A percentile compares a stretch with the other conserved stretches of the same genome.
Evolutionary conservation across 2,113 vertebrate genomes (phyloP).

Genomic region (Thamnophis sirtalis): DNA sequence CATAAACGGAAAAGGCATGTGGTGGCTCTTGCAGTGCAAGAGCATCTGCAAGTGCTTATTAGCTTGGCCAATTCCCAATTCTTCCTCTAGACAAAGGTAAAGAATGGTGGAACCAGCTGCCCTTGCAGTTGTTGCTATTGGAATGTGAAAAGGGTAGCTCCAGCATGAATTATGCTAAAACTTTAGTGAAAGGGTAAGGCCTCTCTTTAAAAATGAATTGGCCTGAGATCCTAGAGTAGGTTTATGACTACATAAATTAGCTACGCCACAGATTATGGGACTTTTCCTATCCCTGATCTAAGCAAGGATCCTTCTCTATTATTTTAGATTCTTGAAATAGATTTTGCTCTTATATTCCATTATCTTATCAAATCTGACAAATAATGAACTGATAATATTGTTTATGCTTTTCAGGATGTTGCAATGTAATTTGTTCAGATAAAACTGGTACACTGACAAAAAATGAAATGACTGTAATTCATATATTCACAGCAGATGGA

Average conservation of each 20-base stretch:
- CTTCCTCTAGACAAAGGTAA: not conserved
- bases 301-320: not conserved
- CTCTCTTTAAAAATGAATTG: not conserved
- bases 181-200: not conserved
- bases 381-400: not conserved
- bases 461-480: conserved; percentile 98
- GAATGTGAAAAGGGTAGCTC: not conserved
- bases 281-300: not conserved
- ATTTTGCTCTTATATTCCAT: not conserved
- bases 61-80: not conserved
- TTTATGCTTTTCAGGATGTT: conserved; percentile 79
- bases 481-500: conserved; percentile 90
- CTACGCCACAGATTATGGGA: not conserved
- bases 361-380: no score
- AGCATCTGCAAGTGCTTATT: not conserved
- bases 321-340: not conserved
- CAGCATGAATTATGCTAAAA: not conserved
- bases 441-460: conserved; percentile 97
- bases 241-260: not conserved
- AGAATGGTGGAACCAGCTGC: not conserved
- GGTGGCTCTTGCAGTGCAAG: not conserved
- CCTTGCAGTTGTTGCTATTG: not conserved
- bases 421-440: conserved; percentile 98
- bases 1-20: not conserved
- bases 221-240: not conserved